Evolutionary conservation across 1,140 invertebrate genomes (phyloP).

Genomic region (Listronotus oregonensis): DNA sequence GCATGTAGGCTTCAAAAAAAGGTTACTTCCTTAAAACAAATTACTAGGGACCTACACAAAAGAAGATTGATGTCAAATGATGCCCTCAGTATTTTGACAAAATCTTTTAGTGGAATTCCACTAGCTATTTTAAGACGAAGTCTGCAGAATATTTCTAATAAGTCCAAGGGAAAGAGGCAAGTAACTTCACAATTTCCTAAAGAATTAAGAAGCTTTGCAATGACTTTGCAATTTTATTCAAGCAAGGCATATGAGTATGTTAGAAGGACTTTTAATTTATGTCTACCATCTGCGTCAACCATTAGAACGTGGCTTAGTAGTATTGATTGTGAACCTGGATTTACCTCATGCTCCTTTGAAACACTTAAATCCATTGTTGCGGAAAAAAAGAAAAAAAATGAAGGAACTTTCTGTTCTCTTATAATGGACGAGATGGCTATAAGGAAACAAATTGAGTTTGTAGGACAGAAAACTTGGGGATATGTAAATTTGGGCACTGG

Average conservation of each 20-base stretch:
- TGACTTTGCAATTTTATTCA: conserved; percentile 48
- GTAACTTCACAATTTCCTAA: neutral
- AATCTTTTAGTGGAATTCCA: too few species aligned
- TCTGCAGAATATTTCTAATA: too few species aligned
- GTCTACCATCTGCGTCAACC: conserved; percentile 44
- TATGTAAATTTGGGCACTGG: conserved; percentile 45
- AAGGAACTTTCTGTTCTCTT: conserved; percentile 40
- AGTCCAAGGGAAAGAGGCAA: too few species aligned
- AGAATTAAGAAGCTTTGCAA: conserved; percentile 19
- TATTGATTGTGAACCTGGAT: conserved; percentile 47
- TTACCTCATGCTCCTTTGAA: conserved; percentile 20
- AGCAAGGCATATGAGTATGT: conserved; percentile 42
- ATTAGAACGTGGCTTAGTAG: conserved; percentile 48
- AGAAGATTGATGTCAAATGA: too few species aligned
- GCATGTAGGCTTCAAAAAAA: too few species aligned
- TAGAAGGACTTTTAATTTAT: conserved; percentile 36
- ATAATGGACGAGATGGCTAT: conserved; percentile 51
- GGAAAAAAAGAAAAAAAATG: conserved; percentile 13
- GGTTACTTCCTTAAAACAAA: too few species aligned
- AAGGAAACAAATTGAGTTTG: conserved; percentile 44
- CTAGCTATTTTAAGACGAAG: too few species aligned
- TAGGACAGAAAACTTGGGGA: conserved; percentile 36
- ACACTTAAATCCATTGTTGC: conserved; percentile 30
- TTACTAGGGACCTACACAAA: too few species aligned
- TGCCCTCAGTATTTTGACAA: too few species aligned